Base-by-base conservation (phyloP, 2,888 invertebrate species). In the Odontocolon sp. region DNA sequence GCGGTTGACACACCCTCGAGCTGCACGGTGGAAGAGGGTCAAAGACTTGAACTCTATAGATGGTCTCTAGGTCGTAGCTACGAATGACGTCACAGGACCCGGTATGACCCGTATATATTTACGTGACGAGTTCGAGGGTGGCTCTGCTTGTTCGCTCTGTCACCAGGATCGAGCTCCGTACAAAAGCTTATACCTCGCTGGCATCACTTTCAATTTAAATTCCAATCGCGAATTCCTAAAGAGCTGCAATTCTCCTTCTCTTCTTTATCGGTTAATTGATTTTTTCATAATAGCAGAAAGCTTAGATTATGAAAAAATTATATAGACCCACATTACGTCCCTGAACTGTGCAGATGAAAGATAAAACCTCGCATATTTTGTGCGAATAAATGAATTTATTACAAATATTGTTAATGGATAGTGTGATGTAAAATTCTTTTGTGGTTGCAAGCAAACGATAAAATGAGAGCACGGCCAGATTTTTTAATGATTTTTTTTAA, bases 61-160 rank as follows among this genome's bases (percentile, higher is more conserved):
- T 63, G 28, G 2, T 23, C 18, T 42, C 31, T 42, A 57, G 75
- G 75, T 75, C 69, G 45, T 31, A 33, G 63, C 63, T 59, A 23
- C 57, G 69, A 59, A 59, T 75, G 69, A 75, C 75, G 75, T 75
- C 75, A 75, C 38, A 18, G 57, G 40, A 64, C 14, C 69, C 69
- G 63, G 64, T 59, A 26, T 52, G 75, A 64, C 75, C 75, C 16
- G 69, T 64, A 69, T 63, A 63, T 69, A 52, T 69, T 63, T 56
- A 40, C 59, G 57, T 57, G 50, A 69, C 64, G 64, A 52, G 69
- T 64, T 59, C 50, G 69, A 75, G 75, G 75, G 75, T 57, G 23
- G 57, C 26, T 59, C 16, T 50, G 23, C 28, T 14, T 16, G 50
- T 31, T 33, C 54, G 18, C 21, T 61, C 42, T 63, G 59, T 59